These are phyloP conservation scores for Thryonomys swinderianus DNA, from an alignment of 2,113 vertebrate species.

Conservation along the genomic window DNA sequence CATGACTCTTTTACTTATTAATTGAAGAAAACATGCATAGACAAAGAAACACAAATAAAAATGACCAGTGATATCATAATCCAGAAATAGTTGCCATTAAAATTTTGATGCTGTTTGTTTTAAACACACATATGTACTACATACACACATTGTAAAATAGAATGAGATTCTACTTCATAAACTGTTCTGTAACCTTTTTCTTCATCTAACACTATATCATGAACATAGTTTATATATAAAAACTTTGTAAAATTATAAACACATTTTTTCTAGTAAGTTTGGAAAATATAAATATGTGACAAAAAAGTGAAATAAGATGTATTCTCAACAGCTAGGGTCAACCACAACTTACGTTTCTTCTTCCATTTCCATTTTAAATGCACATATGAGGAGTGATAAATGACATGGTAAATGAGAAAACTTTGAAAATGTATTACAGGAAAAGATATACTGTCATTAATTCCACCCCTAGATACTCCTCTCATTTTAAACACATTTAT, in stretches of 20 bases:
- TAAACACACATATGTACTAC: not conserved
- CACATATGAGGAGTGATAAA: not conserved
- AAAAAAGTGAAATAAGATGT: not conserved
- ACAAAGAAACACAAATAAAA: slow-evolving; percentile 9
- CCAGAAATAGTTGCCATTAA: not conserved
- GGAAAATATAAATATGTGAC: slow-evolving; percentile 21
- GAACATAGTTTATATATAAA: slow-evolving; percentile 5
- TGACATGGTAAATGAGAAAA: not conserved
- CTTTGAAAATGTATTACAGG: not conserved
- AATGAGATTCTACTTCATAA: not conserved
- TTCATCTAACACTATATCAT: not conserved
- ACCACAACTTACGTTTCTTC: not conserved
- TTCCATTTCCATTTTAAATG: not conserved
- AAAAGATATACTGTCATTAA: not conserved
- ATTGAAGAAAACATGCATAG: slow-evolving; percentile 4
- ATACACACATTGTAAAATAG: not conserved
- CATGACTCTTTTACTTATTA: not conserved
- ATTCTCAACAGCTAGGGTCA: not conserved
- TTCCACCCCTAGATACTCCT: not conserved
- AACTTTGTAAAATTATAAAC: not conserved
- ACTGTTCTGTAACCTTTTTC: not conserved
- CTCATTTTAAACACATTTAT: not conserved
- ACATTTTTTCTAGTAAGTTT: slow-evolving; percentile 40
- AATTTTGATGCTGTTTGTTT: not conserved
- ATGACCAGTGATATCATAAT: not conserved